Base-by-base conservation (phyloP, 2,797 vertebrate species). In the Malacoctenus gilli region DNA sequence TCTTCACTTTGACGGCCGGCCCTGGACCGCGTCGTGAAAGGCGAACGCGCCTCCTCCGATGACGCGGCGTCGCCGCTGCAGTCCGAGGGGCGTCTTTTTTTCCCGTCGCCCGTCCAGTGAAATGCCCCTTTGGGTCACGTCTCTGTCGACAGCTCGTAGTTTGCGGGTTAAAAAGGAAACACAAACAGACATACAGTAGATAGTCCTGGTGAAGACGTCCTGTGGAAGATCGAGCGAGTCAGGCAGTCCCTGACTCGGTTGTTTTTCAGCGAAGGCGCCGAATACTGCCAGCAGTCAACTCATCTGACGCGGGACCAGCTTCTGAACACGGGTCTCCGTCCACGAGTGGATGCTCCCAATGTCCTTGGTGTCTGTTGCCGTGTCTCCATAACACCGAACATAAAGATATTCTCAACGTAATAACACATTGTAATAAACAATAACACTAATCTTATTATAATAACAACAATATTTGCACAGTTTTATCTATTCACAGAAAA, bases 391-490 rank as follows among this genome's bases (percentile, higher is more conserved):
- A 85, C 82, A 91, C 75, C 75, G 81, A 89, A 90, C 85, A 87
- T 83, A 85, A 83, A 84, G 79, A 82, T 83, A 77, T 82, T 85
- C 73, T 74, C 78, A 84, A 87, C 85, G 86, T 82, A 89, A 90
- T 80, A 86, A 87, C 84, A 91, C 77, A 79, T 82, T 69, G 65
- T 87, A 88, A 90, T 89, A 90, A 89, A 89, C 73, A 88, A 77
- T 83, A 87, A 89, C 86, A 90, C 85, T 86, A 90, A 90, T 80
- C 84, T 89, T 84, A 89, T 86, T 77, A 84, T 89, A 82, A 87
- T 84, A 89, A 91, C 82, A 86, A 91, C 85, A 91, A 89, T 90
- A 91, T 92, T 89, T 92, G 89, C 91, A 92, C 91, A 86, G 83
- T 85, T 88, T 85, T 82, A 89, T 83, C 91, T 93, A 93, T 92